phyloP scores from a whole-genome alignment of 2,888 invertebrate species.

The Scrobipalpa atriplicella region DNA sequence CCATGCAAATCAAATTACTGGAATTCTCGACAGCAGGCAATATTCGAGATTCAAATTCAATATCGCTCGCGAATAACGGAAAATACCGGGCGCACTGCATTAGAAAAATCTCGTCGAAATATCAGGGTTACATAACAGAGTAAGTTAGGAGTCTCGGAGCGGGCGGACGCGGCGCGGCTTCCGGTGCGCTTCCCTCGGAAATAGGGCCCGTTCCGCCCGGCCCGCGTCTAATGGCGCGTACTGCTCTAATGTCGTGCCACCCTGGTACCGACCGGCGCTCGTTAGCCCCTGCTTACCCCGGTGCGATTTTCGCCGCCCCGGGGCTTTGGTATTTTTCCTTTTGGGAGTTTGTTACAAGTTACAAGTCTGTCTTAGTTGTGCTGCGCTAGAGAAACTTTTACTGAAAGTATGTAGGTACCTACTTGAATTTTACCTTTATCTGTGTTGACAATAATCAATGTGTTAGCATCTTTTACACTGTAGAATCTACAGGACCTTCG shows the following conservation, averaged over 20 bases:
- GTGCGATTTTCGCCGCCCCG: slow-evolving; percentile 32
- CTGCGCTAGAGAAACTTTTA: neutral
- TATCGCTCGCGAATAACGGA: slow-evolving; percentile 9
- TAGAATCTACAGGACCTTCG: too few species aligned
- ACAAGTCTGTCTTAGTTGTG: neutral
- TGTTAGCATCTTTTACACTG: too few species aligned
- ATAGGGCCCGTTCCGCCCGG: slow-evolving; percentile 76
- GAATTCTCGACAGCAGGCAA: slow-evolving; percentile 7
- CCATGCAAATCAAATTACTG: slow-evolving; percentile 8
- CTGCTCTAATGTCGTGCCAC: slow-evolving; percentile 72
- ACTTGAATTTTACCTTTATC: too few species aligned
- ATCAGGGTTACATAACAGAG: slow-evolving; percentile 59
- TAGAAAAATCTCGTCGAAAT: slow-evolving; percentile 43
- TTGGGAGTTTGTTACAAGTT: neutral
- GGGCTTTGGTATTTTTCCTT: neutral
- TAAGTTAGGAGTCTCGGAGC: slow-evolving; percentile 56
- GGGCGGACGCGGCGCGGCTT: slow-evolving; percentile 72
- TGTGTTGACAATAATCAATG: too few species aligned
- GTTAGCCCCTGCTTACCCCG: slow-evolving; percentile 55
- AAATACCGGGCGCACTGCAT: slow-evolving; percentile 21
- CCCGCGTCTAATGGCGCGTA: slow-evolving; percentile 60
- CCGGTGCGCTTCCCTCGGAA: slow-evolving; percentile 78
- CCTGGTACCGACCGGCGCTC: slow-evolving; percentile 66
- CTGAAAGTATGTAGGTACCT: neutral
- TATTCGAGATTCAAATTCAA: slow-evolving; percentile 11